Evolutionary conservation across 1,140 invertebrate genomes (phyloP), one percentile per base, ranked within the genome.

Genomic region (Drosophila parvula): DNA sequence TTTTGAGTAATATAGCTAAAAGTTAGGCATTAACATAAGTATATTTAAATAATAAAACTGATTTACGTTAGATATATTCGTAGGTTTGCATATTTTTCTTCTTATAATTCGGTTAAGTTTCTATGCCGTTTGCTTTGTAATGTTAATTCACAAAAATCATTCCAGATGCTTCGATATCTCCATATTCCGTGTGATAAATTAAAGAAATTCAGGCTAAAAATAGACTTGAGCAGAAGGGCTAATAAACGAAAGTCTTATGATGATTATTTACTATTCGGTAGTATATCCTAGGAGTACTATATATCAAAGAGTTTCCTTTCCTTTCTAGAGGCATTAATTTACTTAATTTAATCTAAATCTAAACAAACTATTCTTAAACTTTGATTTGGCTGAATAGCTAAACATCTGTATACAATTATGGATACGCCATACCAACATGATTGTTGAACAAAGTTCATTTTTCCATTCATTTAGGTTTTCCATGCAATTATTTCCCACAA

Each of bases 1-100:
- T 18, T 4, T 51, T 51, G 18, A 18, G 11, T 12, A 4, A 51
- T 36, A 27, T n/a, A 53, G 12, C 12, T 22, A 14, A 27, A 36
- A 36, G 18, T 53, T 38, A 38, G 7, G 32, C 18, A 22, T 36
- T 27, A 22, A 14, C 18, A 55, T 38, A n/a, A 12, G 5, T 14
- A n/a, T 6, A 55, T 55, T 38, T 55, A n/a, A n/a, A 55, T 55
- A 55, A 34, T 55, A n/a, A 55, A 55, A 55, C 34, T 55, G 51
- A 55, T 55, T 55, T 55, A 55, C 51, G 12, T n/a, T 38, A 1
- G 6, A 38, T 38, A 27, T 55, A 38, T 55, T 22, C 34, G 5
- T 36, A 5, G n/a, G 32, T 14, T 22, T 36, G 11, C 16, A 8
- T 14, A 53, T 38, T 10, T 53, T 2, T 53, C 16, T 36, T 18